Evolutionary conservation across 2,797 vertebrate species (phyloP), one percentile per base, ranked within the genome.

Genomic region (Spatula clypeata): DNA sequence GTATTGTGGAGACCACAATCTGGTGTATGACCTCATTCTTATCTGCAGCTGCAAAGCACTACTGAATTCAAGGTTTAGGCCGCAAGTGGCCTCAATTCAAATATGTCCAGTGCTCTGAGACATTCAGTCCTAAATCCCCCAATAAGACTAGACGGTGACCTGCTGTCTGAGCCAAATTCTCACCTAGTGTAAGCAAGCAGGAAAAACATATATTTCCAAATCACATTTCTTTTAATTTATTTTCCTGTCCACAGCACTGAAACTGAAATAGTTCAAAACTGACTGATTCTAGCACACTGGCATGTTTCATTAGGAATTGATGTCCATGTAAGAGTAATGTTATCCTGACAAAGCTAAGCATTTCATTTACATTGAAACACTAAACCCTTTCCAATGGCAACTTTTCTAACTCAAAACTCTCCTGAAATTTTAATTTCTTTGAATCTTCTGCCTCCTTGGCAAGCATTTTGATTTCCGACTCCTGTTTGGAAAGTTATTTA

Each of bases 41-140:
- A 97, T 95, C 93, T 93, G 93, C 97, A 97, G 93, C 95, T 96
- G 97, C 83, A 95, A 82, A 87, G 80, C 58, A 92, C 96, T 92
- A 91, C 92, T 80, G 88, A 67, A 92, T 82, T 93, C 71, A 61
- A 67, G 49, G 36, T 72, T 79, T 17, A 83, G 72, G 64, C 86
- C 92, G 26, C 61, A 88, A 95, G 92, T 82, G 92, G 92, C 61
- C 86, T 88, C 90, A 82, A 65, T 92, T 95, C 83, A 96, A 94
- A 18, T 57, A 83, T 8, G 57, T 91, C 94, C 94, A 77, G 5
- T 26, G 57, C 72, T 91, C 69, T 29, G 44, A 85, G 71, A 65
- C 62, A 54, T 71, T 87, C 80, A 77, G 45, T 42, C 74, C 77
- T 88, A 96, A 88, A 92, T 9, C n/a, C 14, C 73, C 61, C 40